phyloP scores from a whole-genome alignment of 2,888 invertebrate genomes.

The Malthinus seriepunctatus region DNA sequence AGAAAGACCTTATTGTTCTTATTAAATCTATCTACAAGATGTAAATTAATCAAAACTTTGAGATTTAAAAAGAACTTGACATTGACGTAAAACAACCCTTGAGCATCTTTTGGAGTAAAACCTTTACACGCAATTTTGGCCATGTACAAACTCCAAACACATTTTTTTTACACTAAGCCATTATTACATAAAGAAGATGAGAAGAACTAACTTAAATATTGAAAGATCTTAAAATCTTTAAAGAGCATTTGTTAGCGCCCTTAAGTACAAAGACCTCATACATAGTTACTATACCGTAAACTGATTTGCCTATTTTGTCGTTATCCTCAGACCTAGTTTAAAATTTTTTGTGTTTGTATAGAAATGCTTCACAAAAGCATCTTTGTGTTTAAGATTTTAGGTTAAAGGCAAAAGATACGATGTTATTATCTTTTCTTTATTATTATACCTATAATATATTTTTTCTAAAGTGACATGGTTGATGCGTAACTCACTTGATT shows the following conservation, averaged over 20 bases:
- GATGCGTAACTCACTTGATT: conserved; percentile 18
- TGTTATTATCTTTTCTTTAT: conserved; percentile 23
- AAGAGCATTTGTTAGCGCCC: conserved; percentile 28
- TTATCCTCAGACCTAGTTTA: conserved; percentile 26
- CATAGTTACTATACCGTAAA: conserved; percentile 38
- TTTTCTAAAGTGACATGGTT: conserved; percentile 9
- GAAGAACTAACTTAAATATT: conserved; percentile 20
- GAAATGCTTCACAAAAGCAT: conserved; percentile 18
- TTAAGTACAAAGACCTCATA: conserved; percentile 24
- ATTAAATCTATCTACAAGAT: too few species aligned
- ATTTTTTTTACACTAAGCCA: too few species aligned
- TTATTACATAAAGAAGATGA: neutral
- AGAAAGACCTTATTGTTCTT: too few species aligned
- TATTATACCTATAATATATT: too few species aligned
- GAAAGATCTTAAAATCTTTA: conserved; percentile 21
- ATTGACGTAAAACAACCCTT: too few species aligned
- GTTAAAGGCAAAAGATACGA: conserved; percentile 19
- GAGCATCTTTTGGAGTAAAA: too few species aligned
- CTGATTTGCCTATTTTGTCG: conserved; percentile 40
- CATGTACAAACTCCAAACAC: too few species aligned
- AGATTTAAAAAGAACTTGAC: too few species aligned
- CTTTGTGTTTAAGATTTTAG: conserved; percentile 13
- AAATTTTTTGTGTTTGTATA: conserved; percentile 10
- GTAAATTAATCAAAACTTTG: too few species aligned
- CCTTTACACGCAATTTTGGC: too few species aligned